Percentiles rank a stretch among this genome's conserved stretches.
Conservation (phyloP, 2,797 vertebrate genomes). For the Myotis daubentonii region DNA sequence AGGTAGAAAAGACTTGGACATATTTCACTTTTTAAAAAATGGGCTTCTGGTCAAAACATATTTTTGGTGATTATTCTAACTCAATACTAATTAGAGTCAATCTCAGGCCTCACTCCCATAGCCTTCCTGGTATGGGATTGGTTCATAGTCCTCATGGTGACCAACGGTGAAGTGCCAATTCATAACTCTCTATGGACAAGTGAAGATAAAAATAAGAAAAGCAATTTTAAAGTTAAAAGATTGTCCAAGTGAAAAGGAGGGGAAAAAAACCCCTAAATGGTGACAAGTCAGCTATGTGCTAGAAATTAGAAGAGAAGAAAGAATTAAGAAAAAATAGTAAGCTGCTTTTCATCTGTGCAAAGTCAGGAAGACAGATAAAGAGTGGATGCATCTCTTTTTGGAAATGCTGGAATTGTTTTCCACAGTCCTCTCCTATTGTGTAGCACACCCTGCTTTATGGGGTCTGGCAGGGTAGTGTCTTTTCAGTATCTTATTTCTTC, state of each 20-base stretch:
- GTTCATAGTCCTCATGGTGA: slow-evolving; percentile 60
- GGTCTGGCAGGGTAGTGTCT: background rate
- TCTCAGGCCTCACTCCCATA: background rate
- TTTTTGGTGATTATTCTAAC: slow-evolving; percentile 61
- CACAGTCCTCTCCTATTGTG: background rate
- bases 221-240: slow-evolving; percentile 45
- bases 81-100: slow-evolving; percentile 51
- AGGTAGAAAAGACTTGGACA: slow-evolving; percentile 29
- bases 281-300: background rate
- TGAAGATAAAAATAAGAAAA: slow-evolving; percentile 66
- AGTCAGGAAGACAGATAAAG: background rate
- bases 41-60: slow-evolving; percentile 43
- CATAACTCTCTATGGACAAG: slow-evolving; percentile 49
- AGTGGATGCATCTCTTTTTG: background rate
- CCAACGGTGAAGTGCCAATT: slow-evolving; percentile 43
- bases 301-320: slow-evolving; percentile 30
- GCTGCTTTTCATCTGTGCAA: background rate
- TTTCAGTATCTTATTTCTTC: background rate
- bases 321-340: slow-evolving; percentile 32
- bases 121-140: slow-evolving; percentile 14
- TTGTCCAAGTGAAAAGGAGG: background rate
- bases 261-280: background rate
- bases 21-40: slow-evolving; percentile 44
- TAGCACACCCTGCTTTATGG: background rate
- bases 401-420: background rate